Evolutionary conservation across 1,140 invertebrate genomes (phyloP).

Genomic region (Oscheius sp.): DNA sequence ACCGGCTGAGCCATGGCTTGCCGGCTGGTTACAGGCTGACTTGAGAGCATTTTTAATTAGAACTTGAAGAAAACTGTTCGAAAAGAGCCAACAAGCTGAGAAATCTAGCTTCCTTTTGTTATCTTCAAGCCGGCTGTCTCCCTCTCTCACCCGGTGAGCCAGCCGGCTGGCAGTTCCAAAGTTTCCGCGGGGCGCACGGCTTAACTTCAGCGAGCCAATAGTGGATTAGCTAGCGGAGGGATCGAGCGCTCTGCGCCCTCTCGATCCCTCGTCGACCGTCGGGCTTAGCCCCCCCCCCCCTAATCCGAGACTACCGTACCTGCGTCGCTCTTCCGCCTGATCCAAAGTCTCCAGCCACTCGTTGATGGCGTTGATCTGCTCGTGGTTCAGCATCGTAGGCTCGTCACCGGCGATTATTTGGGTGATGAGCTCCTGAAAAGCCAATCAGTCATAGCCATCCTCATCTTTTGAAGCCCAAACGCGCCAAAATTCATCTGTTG

Average conservation of each 20-base stretch:
- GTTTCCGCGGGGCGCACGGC: not conserved
- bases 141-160: not conserved
- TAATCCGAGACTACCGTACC: conserved; percentile 14
- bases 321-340: conserved; percentile 28
- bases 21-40: no score
- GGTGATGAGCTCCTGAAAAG: conserved; percentile 41
- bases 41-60: no score
- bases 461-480: no score
- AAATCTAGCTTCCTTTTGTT: no score
- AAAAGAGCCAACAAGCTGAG: no score
- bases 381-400: conserved; percentile 34
- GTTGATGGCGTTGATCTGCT: conserved; percentile 39
- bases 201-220: conserved; percentile 11
- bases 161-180: not conserved
- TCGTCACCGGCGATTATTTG: conserved; percentile 42
- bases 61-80: no score
- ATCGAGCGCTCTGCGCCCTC: not conserved
- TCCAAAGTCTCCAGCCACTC: conserved; percentile 42
- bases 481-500: no score
- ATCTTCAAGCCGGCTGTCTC: no score
- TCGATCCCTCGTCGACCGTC: not conserved
- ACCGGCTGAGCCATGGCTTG: no score
- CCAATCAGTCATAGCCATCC: not conserved
- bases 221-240: not conserved
- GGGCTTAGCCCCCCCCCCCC: not conserved